phyloP scores from a whole-genome alignment of 2,113 vertebrate genomes.

The Bungarus multicinctus region DNA sequence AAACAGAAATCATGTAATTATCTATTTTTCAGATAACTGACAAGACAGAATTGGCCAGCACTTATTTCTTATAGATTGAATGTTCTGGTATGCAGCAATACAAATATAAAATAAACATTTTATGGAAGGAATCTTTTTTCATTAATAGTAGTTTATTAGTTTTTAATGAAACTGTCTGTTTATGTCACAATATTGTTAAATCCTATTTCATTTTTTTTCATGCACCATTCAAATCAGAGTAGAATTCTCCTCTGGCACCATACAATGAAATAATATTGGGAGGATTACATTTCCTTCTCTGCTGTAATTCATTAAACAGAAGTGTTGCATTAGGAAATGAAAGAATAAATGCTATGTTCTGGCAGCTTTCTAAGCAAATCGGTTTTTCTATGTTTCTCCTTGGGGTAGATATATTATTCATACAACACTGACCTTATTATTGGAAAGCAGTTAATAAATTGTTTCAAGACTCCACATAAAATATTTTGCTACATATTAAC shows the following conservation, averaged over 20 bases:
- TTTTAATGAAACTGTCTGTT: not conserved
- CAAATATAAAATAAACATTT: not conserved
- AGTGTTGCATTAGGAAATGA: constrained; percentile 29
- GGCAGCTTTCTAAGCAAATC: constrained; percentile 30
- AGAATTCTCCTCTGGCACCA: not conserved
- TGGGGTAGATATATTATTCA: not conserved
- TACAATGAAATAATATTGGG: constrained; percentile 22
- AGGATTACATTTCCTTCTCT: constrained; percentile 10
- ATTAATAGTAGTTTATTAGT: not conserved
- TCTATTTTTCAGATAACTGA: not conserved
- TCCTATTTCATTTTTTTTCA: not conserved
- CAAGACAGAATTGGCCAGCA: too few species aligned
- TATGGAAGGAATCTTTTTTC: constrained; percentile 16
- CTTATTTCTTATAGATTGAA: not conserved
- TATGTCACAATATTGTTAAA: constrained; percentile 6
- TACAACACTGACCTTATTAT: constrained; percentile 12
- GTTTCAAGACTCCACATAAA: not conserved
- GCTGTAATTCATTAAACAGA: constrained; percentile 47
- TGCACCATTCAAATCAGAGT: constrained; percentile 9
- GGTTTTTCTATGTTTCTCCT: constrained; percentile 29
- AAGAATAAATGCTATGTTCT: constrained; percentile 15
- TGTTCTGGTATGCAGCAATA: not conserved
- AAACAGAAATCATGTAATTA: not conserved
- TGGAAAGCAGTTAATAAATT: not conserved
- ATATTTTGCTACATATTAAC: not conserved